Evolutionary conservation across 1,140 invertebrate species (phyloP).

Genomic region (Drosophila yakuba): DNA sequence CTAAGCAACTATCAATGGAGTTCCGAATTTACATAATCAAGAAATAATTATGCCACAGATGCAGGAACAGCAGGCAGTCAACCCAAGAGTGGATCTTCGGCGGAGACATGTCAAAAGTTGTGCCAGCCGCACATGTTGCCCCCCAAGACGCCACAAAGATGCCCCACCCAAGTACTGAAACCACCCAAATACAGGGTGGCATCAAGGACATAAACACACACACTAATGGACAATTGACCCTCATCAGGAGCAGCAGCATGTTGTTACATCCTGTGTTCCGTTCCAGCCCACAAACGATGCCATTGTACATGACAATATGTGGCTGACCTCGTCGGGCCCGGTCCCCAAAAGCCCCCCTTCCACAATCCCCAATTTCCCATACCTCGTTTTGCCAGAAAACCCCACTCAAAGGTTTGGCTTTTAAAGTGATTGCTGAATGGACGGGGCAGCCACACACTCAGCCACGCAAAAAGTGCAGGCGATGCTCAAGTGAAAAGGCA

Average conservation of each 20-base stretch:
- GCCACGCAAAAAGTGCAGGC: constrained; percentile 40
- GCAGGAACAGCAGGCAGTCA: constrained; percentile 22
- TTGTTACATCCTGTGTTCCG: constrained; percentile 71
- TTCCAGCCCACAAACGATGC: constrained; percentile 73
- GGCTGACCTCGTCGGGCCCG: constrained; percentile 42
- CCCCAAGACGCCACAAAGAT: constrained; percentile 28
- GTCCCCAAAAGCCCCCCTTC: constrained; percentile 1
- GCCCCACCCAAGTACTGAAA: neutral
- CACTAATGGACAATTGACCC: constrained; percentile 80
- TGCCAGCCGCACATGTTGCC: constrained; percentile 52
- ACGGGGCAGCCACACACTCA: constrained; percentile 5
- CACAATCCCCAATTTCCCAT: neutral
- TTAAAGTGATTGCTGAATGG: constrained; percentile 54
- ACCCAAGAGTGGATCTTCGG: constrained; percentile 20
- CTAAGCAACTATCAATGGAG: constrained; percentile 69
- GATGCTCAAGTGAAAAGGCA: constrained; percentile 65
- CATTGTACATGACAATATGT: constrained; percentile 82
- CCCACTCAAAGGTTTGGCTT: constrained; percentile 49
- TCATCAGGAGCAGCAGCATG: constrained; percentile 75
- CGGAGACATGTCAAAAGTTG: constrained; percentile 69
- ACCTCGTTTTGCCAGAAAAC: neutral
- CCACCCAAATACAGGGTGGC: neutral
- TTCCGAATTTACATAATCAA: constrained; percentile 78
- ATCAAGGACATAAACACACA: constrained; percentile 31
- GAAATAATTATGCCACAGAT: constrained; percentile 80